Base-by-base conservation (phyloP, 2,888 invertebrate genomes). In the Lepidochrysops patricia region DNA sequence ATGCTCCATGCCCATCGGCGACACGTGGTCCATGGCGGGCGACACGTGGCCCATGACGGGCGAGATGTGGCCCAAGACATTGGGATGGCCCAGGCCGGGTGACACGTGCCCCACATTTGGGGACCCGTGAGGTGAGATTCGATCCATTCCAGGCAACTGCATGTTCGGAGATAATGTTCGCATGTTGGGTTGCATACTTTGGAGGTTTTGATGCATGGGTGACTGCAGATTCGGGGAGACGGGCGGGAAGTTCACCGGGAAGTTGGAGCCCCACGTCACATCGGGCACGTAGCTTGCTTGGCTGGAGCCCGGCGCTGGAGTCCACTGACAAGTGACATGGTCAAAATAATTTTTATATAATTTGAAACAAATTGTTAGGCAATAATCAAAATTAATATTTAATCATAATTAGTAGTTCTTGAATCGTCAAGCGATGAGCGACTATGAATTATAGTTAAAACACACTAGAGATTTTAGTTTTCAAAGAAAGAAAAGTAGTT, bases 31-130 rank as follows among this genome's bases (percentile, higher is more conserved):
- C 65, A 65, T 61, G 2, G 54, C 57, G 2, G 65, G 64, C 1
- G 66, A 60, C 29, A 72, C 66, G 4, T 77, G 74, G 0, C 68
- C 74, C 72, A 77, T 64, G 13, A 13, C 13, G 4, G 37, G 37
- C n/a, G 37, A 37, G 6, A 6, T 13, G 15, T 72, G 74, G 62
- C 70, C 71, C 37, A 68, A 64, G 35, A 35, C 69, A 3, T 62
- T 62, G 2, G 62, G 62, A 7, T 29, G 29, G 4, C 29, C 49
- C 26, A 25, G 26, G 27, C 64, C 68, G 15, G 68, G 65, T 1
- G 63, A 66, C 63, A 72, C 61, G 57, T 64, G 69, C 1, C 66
- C 65, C 65, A 69, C 63, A 54, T 63, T 66, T 23, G 69, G 68
- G 4, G 69, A 67, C 23, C 57, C 57, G 19, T 62, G 62, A 2